Percentiles rank a stretch among this genome's conserved stretches.
These are phyloP conservation scores for Sylvilagus floridanus DNA, from an alignment of 2,797 vertebrate genomes.

Conservation along the genomic window DNA sequence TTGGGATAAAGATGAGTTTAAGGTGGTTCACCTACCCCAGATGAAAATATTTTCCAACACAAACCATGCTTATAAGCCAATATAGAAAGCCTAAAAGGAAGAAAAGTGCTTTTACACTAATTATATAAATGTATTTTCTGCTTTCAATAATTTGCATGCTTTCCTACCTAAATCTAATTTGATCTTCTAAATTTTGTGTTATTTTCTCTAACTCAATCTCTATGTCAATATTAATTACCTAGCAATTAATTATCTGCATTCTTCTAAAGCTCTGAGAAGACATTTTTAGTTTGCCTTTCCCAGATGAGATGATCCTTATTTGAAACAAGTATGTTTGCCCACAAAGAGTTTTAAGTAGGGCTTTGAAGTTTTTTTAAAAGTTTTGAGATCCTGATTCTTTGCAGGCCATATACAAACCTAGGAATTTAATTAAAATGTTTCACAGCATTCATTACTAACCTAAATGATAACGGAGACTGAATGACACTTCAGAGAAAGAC, in stretches of 20 bases:
- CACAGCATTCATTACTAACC: background rate
- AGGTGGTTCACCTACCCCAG: conserved; percentile 43
- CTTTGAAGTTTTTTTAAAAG: background rate
- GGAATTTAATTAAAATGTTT: background rate
- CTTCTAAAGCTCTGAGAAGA: no score
- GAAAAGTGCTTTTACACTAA: background rate
- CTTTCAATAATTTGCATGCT: conserved; percentile 48
- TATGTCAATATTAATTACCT: background rate
- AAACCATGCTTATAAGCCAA: conserved; percentile 32
- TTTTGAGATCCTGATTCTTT: background rate
- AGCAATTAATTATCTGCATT: background rate
- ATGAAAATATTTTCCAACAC: conserved; percentile 72
- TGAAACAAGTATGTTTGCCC: background rate
- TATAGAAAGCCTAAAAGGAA: conserved; percentile 12
- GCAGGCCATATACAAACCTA: background rate
- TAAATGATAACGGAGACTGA: background rate
- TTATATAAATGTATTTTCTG: conserved; percentile 20
- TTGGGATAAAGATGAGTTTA: conserved; percentile 44
- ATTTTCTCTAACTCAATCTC: background rate
- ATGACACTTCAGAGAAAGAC: background rate
- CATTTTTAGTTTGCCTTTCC: background rate
- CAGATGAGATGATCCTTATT: background rate
- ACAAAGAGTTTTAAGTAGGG: background rate
- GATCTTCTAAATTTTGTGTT: conserved; percentile 11
- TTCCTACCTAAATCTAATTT: conserved; percentile 8